These are phyloP conservation scores for Hydrotaea cyrtoneurina DNA, from an alignment of 2,888 invertebrate genomes.

Conservation along the genomic window DNA sequence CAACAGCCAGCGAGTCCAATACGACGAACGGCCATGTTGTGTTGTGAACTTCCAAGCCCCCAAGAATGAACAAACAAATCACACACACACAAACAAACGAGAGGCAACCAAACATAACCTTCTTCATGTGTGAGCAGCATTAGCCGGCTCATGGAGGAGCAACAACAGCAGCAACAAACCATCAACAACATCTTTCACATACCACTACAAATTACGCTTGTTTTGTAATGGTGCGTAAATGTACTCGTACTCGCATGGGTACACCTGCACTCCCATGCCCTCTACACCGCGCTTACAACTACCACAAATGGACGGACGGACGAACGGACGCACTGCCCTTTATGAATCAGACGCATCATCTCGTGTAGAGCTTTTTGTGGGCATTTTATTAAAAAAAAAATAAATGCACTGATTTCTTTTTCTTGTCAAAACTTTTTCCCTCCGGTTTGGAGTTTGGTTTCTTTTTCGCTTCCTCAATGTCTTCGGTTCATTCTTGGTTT, in stretches of 20 bases:
- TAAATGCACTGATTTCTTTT: slow-evolving; percentile 78
- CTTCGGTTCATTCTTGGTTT: slow-evolving; percentile 28
- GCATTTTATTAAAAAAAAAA: slow-evolving; percentile 55
- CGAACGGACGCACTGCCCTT: slow-evolving; percentile 14
- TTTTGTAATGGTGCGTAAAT: slow-evolving; percentile 63
- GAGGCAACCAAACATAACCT: slow-evolving; percentile 50
- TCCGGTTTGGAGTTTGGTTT: slow-evolving; percentile 14
- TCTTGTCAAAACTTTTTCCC: slow-evolving; percentile 71
- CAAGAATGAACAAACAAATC: slow-evolving; percentile 14
- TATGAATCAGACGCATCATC: slow-evolving; percentile 53
- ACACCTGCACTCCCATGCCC: slow-evolving; percentile 19
- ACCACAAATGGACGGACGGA: slow-evolving; percentile 2
- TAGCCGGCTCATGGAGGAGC: neutral
- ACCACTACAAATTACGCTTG: slow-evolving; percentile 64
- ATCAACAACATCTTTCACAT: slow-evolving; percentile 63
- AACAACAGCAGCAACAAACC: slow-evolving; percentile 28
- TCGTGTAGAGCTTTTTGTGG: slow-evolving; percentile 36
- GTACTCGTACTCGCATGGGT: slow-evolving; percentile 18
- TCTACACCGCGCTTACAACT: neutral
- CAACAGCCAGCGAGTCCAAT: slow-evolving; percentile 21
- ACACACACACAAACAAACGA: slow-evolving; percentile 30
- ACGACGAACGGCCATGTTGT: slow-evolving; percentile 58
- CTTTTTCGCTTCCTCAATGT: neutral
- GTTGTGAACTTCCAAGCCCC: slow-evolving; percentile 54
- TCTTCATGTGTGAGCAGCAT: slow-evolving; percentile 32